Conservation (phyloP, 2,888 invertebrate species). For the Stenichneumon culpator region DNA sequence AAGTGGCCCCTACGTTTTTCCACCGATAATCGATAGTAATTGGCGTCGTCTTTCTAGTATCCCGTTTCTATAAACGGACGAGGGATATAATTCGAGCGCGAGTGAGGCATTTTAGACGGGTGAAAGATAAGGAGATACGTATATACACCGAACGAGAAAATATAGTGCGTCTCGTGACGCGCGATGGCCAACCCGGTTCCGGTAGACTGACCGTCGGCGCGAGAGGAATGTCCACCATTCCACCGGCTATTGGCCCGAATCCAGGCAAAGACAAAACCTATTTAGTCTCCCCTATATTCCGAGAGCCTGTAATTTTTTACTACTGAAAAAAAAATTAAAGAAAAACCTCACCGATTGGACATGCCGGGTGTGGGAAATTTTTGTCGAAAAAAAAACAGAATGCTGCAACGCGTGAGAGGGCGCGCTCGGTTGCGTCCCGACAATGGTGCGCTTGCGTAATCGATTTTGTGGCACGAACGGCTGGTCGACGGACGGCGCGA, state of each 20-base stretch:
- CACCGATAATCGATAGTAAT: conserved; percentile 45
- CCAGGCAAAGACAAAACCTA: conserved; percentile 18
- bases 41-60: conserved; percentile 1
- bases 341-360: conserved; percentile 20
- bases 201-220: conserved; percentile 39
- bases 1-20: no score
- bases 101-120: not conserved
- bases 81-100: conserved; percentile 25
- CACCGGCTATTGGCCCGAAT: conserved; percentile 42
- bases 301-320: conserved; percentile 1
- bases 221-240: conserved; percentile 2
- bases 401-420: conserved; percentile 5
- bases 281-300: not conserved
- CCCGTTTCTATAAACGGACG: conserved; percentile 19
- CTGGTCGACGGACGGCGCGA: conserved; percentile 25
- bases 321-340: not conserved
- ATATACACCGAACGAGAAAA: not conserved
- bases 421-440: conserved; percentile 27
- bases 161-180: conserved; percentile 27
- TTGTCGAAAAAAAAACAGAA: not conserved
- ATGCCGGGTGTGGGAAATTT: conserved; percentile 27
- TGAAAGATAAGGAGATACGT: conserved; percentile 3
- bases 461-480: conserved; percentile 52
- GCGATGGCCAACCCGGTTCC: conserved; percentile 23
- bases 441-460: conserved; percentile 36